These are phyloP conservation scores for Melinopterus prodromus DNA, from an alignment of 2,888 invertebrate species.

Conservation along the genomic window DNA sequence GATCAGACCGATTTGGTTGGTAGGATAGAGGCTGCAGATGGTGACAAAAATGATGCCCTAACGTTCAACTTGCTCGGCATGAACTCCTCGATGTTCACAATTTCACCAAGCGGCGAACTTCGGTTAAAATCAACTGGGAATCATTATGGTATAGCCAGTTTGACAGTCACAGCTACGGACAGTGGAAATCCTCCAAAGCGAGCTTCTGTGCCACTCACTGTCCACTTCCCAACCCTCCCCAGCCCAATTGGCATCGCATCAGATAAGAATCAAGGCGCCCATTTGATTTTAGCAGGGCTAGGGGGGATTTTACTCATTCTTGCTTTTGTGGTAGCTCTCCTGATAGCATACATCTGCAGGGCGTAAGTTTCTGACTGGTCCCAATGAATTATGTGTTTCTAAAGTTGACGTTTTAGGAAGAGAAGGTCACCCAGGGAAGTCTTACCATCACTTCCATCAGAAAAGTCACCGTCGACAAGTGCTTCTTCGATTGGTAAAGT, in stretches of 20 bases:
- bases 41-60: slow-evolving; percentile 80
- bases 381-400: background rate
- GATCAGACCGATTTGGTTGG: slow-evolving; percentile 62
- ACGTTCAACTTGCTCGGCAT: slow-evolving; percentile 68
- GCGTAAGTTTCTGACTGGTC: slow-evolving; percentile 62
- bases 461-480: slow-evolving; percentile 52
- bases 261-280: slow-evolving; percentile 46
- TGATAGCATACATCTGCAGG: slow-evolving; percentile 81
- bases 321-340: slow-evolving; percentile 76
- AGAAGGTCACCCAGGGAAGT: slow-evolving; percentile 42
- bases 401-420: slow-evolving; percentile 30
- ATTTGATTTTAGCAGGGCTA: slow-evolving; percentile 66
- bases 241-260: slow-evolving; percentile 49
- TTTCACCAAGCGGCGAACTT: slow-evolving; percentile 74
- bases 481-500: slow-evolving; percentile 47
- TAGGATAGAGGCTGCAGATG: slow-evolving; percentile 86
- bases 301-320: slow-evolving; percentile 78
- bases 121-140: slow-evolving; percentile 60
- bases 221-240: slow-evolving; percentile 65
- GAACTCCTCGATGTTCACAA: slow-evolving; percentile 64
- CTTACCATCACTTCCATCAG: slow-evolving; percentile 43
- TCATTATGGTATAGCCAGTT: slow-evolving; percentile 40
- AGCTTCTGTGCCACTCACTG: slow-evolving; percentile 73
- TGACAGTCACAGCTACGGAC: slow-evolving; percentile 79
- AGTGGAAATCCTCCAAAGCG: slow-evolving; percentile 85